Percentiles rank a stretch among this genome's conserved stretches.
These are phyloP conservation scores for Epinotia bilunana DNA, from an alignment of 2,888 invertebrate species.

Conservation along the genomic window DNA sequence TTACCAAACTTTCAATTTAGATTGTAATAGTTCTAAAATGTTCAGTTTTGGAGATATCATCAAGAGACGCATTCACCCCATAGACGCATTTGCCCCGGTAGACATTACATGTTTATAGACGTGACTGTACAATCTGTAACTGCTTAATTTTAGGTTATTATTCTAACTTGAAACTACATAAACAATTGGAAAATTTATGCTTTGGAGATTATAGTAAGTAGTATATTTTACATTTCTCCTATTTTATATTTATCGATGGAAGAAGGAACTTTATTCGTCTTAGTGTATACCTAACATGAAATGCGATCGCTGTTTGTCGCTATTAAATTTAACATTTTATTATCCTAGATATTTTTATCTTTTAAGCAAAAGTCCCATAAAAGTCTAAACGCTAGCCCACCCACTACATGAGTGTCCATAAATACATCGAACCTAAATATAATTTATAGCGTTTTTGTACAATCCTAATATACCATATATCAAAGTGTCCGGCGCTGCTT, in stretches of 20 bases:
- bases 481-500: constrained; percentile 52
- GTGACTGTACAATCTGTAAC: too few relatives aligned
- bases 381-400: constrained; percentile 16
- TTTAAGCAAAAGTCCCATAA: constrained; percentile 19
- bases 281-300: background rate
- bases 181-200: too few relatives aligned
- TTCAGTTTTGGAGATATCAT: too few relatives aligned
- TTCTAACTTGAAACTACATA: too few relatives aligned
- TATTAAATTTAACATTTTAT: background rate
- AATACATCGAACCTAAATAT: constrained; percentile 14
- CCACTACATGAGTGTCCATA: constrained; percentile 5
- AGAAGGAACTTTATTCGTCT: background rate
- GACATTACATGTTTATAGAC: too few relatives aligned
- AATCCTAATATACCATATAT: constrained; percentile 33
- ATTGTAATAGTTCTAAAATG: too few relatives aligned
- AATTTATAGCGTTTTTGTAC: constrained; percentile 30
- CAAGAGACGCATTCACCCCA: too few relatives aligned
- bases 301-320: constrained; percentile 6
- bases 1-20: too few relatives aligned
- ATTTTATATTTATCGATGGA: background rate
- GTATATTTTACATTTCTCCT: background rate
- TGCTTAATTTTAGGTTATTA: too few relatives aligned
- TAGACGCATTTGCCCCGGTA: too few relatives aligned
- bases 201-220: too few relatives aligned
- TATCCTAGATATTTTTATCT: background rate